These are phyloP conservation scores for Theonella swinhoei DNA, from an alignment of 37 sponge, comb jelly and placozoan genomes.

Conservation along the genomic window DNA sequence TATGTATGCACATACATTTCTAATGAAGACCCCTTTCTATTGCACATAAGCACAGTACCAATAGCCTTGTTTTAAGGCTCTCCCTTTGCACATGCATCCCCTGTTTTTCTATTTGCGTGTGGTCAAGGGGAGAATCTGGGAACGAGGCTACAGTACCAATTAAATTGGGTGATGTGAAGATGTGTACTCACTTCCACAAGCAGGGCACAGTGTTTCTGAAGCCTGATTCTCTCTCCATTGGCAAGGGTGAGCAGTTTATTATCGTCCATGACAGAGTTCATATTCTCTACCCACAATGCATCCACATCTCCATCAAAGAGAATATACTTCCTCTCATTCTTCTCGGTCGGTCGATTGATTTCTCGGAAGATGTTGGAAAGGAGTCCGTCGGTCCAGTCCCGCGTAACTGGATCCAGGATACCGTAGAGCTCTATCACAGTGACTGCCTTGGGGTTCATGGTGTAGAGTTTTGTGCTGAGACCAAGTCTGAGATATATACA, in stretches of 20 bases:
- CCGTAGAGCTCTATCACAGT: constrained; percentile 99
- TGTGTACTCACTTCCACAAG: constrained; percentile 97
- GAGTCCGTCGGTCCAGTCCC: constrained; percentile 99
- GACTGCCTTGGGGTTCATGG: constrained; percentile 96
- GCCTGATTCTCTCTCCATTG: constrained; percentile 97
- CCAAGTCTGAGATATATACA: constrained; percentile 62
- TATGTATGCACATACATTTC: no score
- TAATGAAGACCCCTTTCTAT: no score
- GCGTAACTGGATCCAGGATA: constrained; percentile 95
- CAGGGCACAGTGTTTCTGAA: constrained; percentile 97
- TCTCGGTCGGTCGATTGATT: constrained; percentile 97
- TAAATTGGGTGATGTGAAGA: no score
- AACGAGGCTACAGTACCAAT: no score
- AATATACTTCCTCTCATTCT: constrained; percentile 94
- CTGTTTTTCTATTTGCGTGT: no score
- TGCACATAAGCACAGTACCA: no score
- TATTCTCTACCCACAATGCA: constrained; percentile 99
- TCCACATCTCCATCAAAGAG: constrained; percentile 99
- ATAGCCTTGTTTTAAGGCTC: no score
- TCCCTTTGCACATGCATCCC: no score
- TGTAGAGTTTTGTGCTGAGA: constrained; percentile 87
- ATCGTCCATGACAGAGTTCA: constrained; percentile 99
- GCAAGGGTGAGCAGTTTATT: constrained; percentile 98
- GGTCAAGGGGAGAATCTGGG: no score
- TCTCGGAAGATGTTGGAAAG: constrained; percentile 99